Conservation (phyloP, 2,797 vertebrate genomes). For the Enteromius thamalakanensis region DNA sequence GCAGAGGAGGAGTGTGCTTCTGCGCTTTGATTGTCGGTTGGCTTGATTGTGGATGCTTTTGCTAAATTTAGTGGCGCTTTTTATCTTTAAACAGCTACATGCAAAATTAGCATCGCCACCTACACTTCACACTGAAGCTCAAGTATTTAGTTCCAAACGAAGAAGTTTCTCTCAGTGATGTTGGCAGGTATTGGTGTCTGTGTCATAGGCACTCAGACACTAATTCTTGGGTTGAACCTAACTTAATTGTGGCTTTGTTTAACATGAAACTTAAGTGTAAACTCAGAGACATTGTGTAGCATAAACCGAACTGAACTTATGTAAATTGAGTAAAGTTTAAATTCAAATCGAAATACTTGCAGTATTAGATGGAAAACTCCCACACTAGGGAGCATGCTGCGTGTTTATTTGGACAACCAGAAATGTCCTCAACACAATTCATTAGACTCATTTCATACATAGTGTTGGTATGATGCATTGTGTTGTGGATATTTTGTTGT, state of each 20-base stretch:
- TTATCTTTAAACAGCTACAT: constrained; percentile 38
- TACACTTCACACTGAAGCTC: constrained; percentile 26
- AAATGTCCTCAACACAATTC: background rate
- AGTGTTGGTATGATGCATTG: too few species aligned
- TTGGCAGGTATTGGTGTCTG: constrained; percentile 1
- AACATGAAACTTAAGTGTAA: constrained; percentile 2
- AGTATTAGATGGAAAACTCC: background rate
- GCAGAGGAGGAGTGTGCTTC: constrained; percentile 18
- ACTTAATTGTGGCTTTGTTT: background rate
- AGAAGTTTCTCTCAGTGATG: constrained; percentile 16
- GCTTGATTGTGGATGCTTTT: constrained; percentile 33
- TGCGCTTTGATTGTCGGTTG: constrained; percentile 40
- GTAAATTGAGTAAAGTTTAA: background rate
- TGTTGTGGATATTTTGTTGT: too few species aligned
- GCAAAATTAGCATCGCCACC: constrained; percentile 39
- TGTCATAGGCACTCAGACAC: background rate
- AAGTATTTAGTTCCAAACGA: constrained; percentile 8
- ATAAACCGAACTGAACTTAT: background rate
- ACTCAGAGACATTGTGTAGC: background rate
- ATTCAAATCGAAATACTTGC: background rate
- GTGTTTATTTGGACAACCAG: background rate
- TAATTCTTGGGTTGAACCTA: background rate
- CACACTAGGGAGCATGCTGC: background rate
- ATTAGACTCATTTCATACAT: too few species aligned
- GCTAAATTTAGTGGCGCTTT: constrained; percentile 34